A percentile compares a stretch with the other conserved stretches of the same genome.
Conservation (phyloP, 2,888 invertebrate genomes). For the Callinectes sapidus region DNA sequence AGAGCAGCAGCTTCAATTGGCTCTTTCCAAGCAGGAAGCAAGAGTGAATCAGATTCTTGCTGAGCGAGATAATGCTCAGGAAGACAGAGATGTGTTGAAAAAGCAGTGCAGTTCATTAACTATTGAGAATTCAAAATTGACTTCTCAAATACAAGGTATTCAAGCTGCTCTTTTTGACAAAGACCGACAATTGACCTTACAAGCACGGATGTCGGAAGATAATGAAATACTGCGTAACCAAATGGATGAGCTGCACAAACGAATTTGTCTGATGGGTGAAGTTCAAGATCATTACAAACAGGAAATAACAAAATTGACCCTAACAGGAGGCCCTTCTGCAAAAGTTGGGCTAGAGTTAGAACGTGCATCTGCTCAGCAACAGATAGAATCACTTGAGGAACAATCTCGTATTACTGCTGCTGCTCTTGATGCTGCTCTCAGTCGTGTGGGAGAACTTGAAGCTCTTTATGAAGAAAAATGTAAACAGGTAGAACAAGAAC, state of each 20-base stretch:
- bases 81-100: constrained; percentile 49
- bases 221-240: constrained; percentile 48
- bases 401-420: constrained; percentile 29
- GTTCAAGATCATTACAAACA: constrained; percentile 58
- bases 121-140: constrained; percentile 51
- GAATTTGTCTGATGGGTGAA: constrained; percentile 59
- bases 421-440: constrained; percentile 52
- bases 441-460: constrained; percentile 48
- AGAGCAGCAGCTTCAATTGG: constrained; percentile 62
- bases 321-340: constrained; percentile 4
- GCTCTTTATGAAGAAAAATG: constrained; percentile 44
- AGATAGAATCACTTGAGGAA: constrained; percentile 54
- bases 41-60: constrained; percentile 41
- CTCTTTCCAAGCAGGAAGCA: constrained; percentile 46
- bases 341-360: constrained; percentile 42
- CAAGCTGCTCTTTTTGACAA: constrained; percentile 56
- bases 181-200: constrained; percentile 52
- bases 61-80: constrained; percentile 51
- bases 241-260: constrained; percentile 56
- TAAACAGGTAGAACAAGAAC: constrained; percentile 42
- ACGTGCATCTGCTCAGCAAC: constrained; percentile 42
- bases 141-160: constrained; percentile 41
- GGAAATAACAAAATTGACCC: constrained; percentile 46
- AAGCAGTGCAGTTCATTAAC: constrained; percentile 45
- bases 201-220: constrained; percentile 49